phyloP scores from a whole-genome alignment of 1,140 invertebrate genomes.

The Drosophila rhopaloa region DNA sequence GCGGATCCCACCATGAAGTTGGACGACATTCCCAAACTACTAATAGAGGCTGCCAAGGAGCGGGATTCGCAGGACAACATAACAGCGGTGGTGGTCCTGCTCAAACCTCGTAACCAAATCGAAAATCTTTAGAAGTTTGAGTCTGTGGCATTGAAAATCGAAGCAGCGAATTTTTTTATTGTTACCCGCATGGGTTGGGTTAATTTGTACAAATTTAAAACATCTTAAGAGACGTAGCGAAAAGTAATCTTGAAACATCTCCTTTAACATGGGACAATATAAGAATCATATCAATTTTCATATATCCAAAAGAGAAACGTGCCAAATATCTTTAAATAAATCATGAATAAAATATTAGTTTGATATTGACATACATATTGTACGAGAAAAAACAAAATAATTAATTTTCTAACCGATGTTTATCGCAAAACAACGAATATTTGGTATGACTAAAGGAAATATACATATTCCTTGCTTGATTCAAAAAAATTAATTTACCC shows the following conservation, averaged over 20 bases:
- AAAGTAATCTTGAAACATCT: conserved; percentile 24
- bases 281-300: conserved; percentile 18
- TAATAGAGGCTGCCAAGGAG: conserved; percentile 77
- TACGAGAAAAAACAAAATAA: background rate
- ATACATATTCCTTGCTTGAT: conserved; percentile 1
- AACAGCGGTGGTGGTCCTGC: conserved; percentile 70
- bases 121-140: conserved; percentile 13
- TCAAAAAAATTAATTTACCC: background rate
- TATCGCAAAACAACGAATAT: conserved; percentile 20
- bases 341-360: background rate
- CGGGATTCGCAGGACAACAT: conserved; percentile 79
- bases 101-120: conserved; percentile 69
- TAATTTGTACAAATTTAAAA: conserved; percentile 16
- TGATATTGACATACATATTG: background rate
- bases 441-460: background rate
- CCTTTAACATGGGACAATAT: background rate
- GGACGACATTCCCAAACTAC: conserved; percentile 76
- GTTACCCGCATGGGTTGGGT: conserved; percentile 33
- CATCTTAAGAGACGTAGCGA: background rate
- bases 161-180: conserved; percentile 38
- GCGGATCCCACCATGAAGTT: conserved; percentile 53
- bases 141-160: background rate
- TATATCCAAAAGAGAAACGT: conserved; percentile 1
- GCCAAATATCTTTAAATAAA: conserved; percentile 11
- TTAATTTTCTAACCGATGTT: background rate